phyloP scores from a whole-genome alignment of 2,797 vertebrate genomes.

The Propithecus deckenii region DNA sequence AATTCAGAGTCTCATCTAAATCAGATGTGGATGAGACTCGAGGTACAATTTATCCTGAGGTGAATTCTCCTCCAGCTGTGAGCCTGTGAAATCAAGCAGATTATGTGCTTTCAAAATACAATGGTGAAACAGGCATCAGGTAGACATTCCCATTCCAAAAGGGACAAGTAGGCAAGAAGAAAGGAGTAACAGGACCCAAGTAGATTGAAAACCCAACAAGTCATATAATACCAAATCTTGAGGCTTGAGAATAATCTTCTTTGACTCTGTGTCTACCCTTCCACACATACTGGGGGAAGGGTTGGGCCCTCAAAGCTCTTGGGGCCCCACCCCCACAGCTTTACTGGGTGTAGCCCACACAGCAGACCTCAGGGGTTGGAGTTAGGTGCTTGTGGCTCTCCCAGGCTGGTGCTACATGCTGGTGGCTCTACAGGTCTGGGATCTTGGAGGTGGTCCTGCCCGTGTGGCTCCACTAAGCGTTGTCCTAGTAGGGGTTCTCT shows the following conservation, averaged over 20 bases:
- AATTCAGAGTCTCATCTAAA: not conserved
- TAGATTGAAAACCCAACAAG: not conserved
- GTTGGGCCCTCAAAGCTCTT: not conserved
- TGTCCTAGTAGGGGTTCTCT: too few species aligned
- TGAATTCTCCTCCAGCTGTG: not conserved
- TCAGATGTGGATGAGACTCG: not conserved
- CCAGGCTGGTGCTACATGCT: not conserved
- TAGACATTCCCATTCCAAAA: not conserved
- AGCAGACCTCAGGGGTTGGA: not conserved
- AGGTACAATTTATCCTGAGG: not conserved
- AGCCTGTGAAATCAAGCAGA: not conserved
- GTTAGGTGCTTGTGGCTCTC: not conserved
- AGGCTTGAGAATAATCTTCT: not conserved
- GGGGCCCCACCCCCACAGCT: not conserved
- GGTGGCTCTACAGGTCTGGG: not conserved
- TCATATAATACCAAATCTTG: not conserved
- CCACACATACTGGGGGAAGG: fast-evolving
- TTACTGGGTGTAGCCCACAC: not conserved
- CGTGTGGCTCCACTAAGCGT: not conserved
- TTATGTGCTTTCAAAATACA: not conserved
- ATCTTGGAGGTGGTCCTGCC: not conserved
- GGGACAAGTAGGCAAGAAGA: not conserved
- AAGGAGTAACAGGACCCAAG: not conserved
- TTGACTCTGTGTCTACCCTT: not conserved
- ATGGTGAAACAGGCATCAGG: not conserved